phyloP scores from a whole-genome alignment of 2,888 invertebrate species.

The Dermolepida albohirtum region DNA sequence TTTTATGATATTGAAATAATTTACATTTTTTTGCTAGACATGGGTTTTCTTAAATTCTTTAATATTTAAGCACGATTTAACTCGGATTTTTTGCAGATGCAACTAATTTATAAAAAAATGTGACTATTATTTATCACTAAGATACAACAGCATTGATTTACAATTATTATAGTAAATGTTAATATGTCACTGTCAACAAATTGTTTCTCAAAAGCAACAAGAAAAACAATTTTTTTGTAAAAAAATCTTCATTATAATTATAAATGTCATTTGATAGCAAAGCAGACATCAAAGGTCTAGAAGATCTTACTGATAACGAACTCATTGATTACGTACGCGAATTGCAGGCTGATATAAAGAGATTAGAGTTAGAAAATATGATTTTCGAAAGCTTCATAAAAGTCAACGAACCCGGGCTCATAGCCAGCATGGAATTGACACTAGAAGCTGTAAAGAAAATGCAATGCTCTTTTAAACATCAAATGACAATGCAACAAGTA shows the following conservation, averaged over 20 bases:
- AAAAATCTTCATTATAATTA: not conserved
- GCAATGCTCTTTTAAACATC: slow-evolving; percentile 5
- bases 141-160: too few relatives aligned
- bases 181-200: slow-evolving; percentile 18
- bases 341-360: slow-evolving; percentile 47
- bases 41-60: too few relatives aligned
- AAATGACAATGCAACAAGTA: not conserved
- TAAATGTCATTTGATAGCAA: not conserved
- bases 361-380: slow-evolving; percentile 53
- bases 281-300: slow-evolving; percentile 5
- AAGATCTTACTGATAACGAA: slow-evolving; percentile 50
- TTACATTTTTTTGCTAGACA: too few relatives aligned
- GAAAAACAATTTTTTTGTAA: slow-evolving; percentile 5
- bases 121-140: too few relatives aligned
- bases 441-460: slow-evolving; percentile 36
- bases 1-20: too few relatives aligned
- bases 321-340: slow-evolving; percentile 49
- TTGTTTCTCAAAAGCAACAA: not conserved
- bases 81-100: too few relatives aligned
- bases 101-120: too few relatives aligned
- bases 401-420: slow-evolving; percentile 50
- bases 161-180: slow-evolving; percentile 1
- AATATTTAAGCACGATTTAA: too few relatives aligned
- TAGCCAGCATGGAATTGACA: slow-evolving; percentile 44
- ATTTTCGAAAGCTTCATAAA: slow-evolving; percentile 52